Evolutionary conservation across 2,797 vertebrate genomes (phyloP), one percentile per base, ranked within the genome.

Genomic region (Heteromormyrus szaboi): DNA sequence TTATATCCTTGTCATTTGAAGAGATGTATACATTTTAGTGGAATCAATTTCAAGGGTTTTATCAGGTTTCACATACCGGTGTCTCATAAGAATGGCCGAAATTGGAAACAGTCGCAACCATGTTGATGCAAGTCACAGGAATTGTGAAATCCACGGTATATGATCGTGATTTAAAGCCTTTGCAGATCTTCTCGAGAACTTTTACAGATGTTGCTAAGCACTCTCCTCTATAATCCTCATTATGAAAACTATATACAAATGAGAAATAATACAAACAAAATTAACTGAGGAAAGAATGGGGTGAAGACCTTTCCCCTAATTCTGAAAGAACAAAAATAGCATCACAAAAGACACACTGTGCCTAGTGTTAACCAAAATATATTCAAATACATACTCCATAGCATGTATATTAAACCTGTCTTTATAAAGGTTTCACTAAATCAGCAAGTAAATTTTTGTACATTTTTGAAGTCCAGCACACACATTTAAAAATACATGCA

Each of bases 161-260:
- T 0, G 1, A 44, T 3, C 0, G 0, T 0, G 17, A 46, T 88
- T 46, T 89, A 17, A 94, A 0, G 0, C 0, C 25, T 6, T 8
- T 92, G 93, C 97, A 98, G 88, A 95, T 33, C n/a, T 59, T 93
- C 7, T 94, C 89, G 0, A 98, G 94, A 44, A 99, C 92, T 68
- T 81, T 95, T 83, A 96, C 92, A 86, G 95, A 92, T 84, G 89
- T 89, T 25, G 1, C 33, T 41, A 96, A 11, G 90, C 95, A 98
- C 25, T 84, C 83, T 22, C 2, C 91, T 87, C 95, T 91, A 0
- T 92, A 94, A 0, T 0, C 0, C 33, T 93, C 68, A 1, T 90
- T 92, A 2, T 93, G 92, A 0, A 33, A 88, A 59, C 96, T 96
- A 72, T 0, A 14, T 89, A 0, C 81, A 44, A 76, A 81, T 86